These are phyloP conservation scores for Burhinus bistriatus DNA, from an alignment of 2,113 vertebrate species.

Conservation along the genomic window DNA sequence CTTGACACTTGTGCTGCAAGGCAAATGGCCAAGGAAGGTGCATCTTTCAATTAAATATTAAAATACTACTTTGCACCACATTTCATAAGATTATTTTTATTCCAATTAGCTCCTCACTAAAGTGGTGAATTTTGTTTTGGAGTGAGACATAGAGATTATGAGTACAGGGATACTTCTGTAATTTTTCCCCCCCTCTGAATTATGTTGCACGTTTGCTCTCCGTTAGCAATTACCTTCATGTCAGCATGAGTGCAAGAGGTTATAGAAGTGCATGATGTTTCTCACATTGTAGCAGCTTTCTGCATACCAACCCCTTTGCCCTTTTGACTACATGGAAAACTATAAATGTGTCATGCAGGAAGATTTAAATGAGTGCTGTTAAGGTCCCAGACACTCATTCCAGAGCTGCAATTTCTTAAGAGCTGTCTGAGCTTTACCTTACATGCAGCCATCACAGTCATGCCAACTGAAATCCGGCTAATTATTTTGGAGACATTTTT, in stretches of 20 bases:
- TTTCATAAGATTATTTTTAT: background rate
- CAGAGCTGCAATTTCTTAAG: conserved; percentile 15
- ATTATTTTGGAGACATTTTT: conserved; percentile 38
- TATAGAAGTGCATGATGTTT: conserved; percentile 14
- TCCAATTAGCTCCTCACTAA: background rate
- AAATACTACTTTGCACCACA: background rate
- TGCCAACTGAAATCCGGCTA: background rate
- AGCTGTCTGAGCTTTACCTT: conserved; percentile 29
- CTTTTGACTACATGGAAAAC: conserved; percentile 13
- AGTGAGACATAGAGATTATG: background rate
- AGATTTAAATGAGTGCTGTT: conserved; percentile 30
- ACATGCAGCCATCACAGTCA: background rate
- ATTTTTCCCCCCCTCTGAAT: background rate
- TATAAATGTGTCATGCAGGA: conserved; percentile 26
- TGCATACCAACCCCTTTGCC: conserved; percentile 18
- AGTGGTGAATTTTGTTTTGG: background rate
- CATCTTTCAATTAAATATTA: background rate
- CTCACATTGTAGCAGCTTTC: conserved; percentile 35
- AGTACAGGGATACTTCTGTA: background rate
- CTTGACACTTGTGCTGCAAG: background rate
- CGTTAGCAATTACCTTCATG: background rate
- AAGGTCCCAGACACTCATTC: conserved; percentile 24
- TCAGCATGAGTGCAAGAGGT: background rate
- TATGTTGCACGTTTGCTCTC: background rate
- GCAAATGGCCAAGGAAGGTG: background rate